phyloP scores from a whole-genome alignment of 2,888 invertebrate species.

The Pyrocoelia pectoralis region DNA sequence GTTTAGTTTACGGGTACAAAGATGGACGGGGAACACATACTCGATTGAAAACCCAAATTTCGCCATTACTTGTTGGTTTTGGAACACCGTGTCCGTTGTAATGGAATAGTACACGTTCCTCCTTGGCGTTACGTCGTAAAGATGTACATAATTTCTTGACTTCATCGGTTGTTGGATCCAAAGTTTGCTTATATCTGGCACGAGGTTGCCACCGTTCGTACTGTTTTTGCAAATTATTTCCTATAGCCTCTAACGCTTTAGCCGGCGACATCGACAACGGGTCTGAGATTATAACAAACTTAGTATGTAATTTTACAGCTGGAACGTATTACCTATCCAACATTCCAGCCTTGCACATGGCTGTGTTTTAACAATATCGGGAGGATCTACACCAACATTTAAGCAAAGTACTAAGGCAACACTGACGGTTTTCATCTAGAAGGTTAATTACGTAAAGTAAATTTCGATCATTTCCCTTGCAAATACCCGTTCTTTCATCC shows the following conservation, averaged over 20 bases:
- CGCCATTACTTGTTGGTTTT: slow-evolving; percentile 96
- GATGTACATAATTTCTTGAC: slow-evolving; percentile 97
- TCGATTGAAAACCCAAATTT: slow-evolving; percentile 99
- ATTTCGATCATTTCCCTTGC: background rate
- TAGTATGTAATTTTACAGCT: too few relatives aligned
- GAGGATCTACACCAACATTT: slow-evolving; percentile 99
- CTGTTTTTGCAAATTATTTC: slow-evolving; percentile 89
- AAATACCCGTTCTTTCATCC: slow-evolving; percentile 89
- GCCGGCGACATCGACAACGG: slow-evolving; percentile 87
- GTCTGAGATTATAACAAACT: too few relatives aligned
- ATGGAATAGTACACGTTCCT: slow-evolving; percentile 97
- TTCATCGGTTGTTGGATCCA: slow-evolving; percentile 98
- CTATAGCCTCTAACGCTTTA: slow-evolving; percentile 93
- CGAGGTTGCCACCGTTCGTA: slow-evolving; percentile 99
- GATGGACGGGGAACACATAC: too few relatives aligned
- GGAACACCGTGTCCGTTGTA: slow-evolving; percentile 99
- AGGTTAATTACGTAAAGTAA: background rate
- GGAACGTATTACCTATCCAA: slow-evolving; percentile 87
- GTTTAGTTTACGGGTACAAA: too few relatives aligned
- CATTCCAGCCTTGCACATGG: slow-evolving; percentile 96
- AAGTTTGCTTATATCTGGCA: slow-evolving; percentile 94
- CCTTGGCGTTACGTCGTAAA: slow-evolving; percentile 94
- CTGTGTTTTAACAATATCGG: slow-evolving; percentile 96
- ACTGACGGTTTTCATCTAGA: slow-evolving; percentile 97
- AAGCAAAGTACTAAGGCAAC: slow-evolving; percentile 97